phyloP scores from a whole-genome alignment of 2,888 invertebrate species.

The Andrena bicolor region DNA sequence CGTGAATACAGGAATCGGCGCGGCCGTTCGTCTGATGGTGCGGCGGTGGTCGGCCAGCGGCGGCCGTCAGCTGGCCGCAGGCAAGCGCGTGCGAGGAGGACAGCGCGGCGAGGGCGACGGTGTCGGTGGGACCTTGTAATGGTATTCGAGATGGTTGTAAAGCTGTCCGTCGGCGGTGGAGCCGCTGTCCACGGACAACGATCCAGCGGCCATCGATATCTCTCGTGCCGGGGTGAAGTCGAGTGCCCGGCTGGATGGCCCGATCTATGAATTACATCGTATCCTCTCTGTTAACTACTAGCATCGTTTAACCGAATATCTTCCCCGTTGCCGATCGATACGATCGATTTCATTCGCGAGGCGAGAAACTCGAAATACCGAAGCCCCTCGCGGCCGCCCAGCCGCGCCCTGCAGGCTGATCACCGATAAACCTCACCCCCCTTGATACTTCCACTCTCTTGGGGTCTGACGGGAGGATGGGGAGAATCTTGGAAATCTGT shows the following conservation, averaged over 20 bases:
- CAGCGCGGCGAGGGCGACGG: background rate
- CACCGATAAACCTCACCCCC: no score
- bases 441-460: no score
- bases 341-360: constrained; percentile 59
- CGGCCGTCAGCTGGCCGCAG: no score
- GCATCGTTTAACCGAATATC: constrained; percentile 52
- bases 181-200: constrained; percentile 59
- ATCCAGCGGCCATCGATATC: constrained; percentile 56
- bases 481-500: no score
- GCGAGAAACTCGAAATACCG: no score
- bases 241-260: constrained; percentile 17
- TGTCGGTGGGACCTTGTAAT: constrained; percentile 52
- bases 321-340: constrained; percentile 41
- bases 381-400: no score
- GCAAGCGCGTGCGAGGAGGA: no score
- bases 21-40: constrained; percentile 11
- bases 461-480: no score
- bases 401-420: no score
- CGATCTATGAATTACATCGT: constrained; percentile 69
- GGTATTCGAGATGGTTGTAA: constrained; percentile 62
- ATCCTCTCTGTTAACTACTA: constrained; percentile 61
- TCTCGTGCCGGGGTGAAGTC: constrained; percentile 35
- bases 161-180: constrained; percentile 51
- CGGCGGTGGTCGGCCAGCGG: no score
- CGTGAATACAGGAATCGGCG: constrained; percentile 74